Evolutionary conservation across 2,797 vertebrate genomes (phyloP), one percentile per base, ranked within the genome.

Genomic region (Botia almorhae): DNA sequence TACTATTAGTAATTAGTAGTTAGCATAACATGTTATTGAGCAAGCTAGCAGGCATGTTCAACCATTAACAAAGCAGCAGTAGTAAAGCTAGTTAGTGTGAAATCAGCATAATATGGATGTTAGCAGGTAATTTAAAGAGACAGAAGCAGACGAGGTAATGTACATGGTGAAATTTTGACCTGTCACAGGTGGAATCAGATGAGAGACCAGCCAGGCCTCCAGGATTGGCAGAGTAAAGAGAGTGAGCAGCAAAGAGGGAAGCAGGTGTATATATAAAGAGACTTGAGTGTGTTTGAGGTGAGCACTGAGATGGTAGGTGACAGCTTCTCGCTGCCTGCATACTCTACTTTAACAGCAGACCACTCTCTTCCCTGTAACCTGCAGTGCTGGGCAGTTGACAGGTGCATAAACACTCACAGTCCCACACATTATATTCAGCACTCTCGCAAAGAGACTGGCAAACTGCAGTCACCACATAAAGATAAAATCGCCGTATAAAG

Each of bases 271-370:
- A 58, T 69, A 70, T 75, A 70, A 69, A 76, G 65, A 83, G 72
- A 70, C 76, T 55, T 19, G 26, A 21, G 56, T 56, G 55, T 83
- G 71, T 80, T 74, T 80, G 72, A 74, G 50, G 56, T 82, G 69
- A 74, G 65, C 67, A 74, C 61, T 84, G 73, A 80, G 61, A 82
- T 65, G 76, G 78, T 48, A 56, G 61, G 76, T 78, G 77, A 84
- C 76, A 84, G 77, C 58, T 33, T 80, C 72, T 80, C 77, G 64
- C 58, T 71, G 72, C 69, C 73, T 83, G 82, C 65, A 84, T 73
- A 55, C n/a, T 50, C 21, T 56, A 21, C 58, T 74, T 82, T 33
- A 61, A 58, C 68, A 63, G 61, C 29, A 46, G 64, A 73, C 75
- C 21, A 2, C 46, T 70, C 61, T 12, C 53, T 39, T 74, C 78